phyloP scores from a whole-genome alignment of 2,797 vertebrate genomes.

The Anomalospiza imberbis region DNA sequence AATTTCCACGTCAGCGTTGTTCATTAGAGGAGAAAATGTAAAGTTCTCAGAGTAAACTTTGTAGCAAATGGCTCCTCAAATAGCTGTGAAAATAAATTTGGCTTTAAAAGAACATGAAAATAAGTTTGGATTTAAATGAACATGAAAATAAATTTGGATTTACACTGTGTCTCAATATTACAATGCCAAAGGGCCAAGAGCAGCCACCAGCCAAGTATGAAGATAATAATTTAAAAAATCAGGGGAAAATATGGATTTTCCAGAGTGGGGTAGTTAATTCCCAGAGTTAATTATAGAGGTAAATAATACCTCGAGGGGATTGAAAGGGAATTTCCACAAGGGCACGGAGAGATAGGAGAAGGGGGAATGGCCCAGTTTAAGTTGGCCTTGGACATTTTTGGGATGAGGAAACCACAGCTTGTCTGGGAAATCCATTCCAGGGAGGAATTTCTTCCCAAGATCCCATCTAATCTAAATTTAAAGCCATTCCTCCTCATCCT shows the following conservation, averaged over 20 bases:
- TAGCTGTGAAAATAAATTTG: neutral
- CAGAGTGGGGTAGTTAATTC: neutral
- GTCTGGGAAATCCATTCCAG: neutral
- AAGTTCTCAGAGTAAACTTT: neutral
- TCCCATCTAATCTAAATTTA: neutral
- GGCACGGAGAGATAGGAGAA: neutral
- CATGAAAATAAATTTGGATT: neutral
- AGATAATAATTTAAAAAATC: neutral
- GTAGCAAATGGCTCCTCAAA: neutral
- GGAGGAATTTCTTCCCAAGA: neutral
- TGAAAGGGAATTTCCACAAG: neutral
- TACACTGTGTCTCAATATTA: rapidly evolving
- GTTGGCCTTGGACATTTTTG: neutral
- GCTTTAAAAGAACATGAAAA: neutral
- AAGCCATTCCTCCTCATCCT: neutral
- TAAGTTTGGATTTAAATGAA: no score
- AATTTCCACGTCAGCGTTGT: neutral
- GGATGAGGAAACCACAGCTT: neutral
- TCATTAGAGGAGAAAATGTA: neutral
- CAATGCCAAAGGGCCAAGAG: neutral
- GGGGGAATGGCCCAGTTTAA: neutral
- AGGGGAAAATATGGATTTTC: neutral
- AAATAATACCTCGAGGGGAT: no score
- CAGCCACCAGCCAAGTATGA: neutral
- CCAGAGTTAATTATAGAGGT: neutral